Evolutionary conservation across 2,797 vertebrate genomes (phyloP), one percentile per base, ranked within the genome.

Genomic region (Prunella strophiata): DNA sequence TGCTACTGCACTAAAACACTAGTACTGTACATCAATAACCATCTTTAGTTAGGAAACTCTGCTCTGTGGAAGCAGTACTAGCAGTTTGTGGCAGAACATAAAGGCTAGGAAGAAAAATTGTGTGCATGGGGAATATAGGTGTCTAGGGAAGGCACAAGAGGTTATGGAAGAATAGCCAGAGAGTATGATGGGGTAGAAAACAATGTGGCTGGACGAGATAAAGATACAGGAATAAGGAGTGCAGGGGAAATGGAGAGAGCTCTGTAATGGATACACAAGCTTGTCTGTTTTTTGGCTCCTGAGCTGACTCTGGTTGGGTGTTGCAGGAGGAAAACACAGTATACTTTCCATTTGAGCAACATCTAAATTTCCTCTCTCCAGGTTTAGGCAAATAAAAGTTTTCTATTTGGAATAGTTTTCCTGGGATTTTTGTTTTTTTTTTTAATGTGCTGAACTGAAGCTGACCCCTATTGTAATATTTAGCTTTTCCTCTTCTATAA

Each of bases 11-110:
- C 97, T 98, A 98, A 98, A 98, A 98, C 97, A 95, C 96, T 85
- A 96, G 97, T 95, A 93, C 96, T 96, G 97, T 97, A 98, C 98
- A 98, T 98, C 98, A 98, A 98, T 98, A 98, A 98, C 98, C 97
- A 97, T 97, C 98, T 98, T 98, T 98, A 98, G 98, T 98, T 98
- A 98, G 98, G 97, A 97, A 98, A 97, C 96, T 95, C 96, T 87
- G 87, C 97, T 95, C 97, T 98, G 97, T 97, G 97, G 97, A 97
- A 97, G 91, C 96, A 94, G 89, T 91, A 26, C 93, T 89, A 97
- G 98, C 96, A 96, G 97, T 98, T 98, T 97, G 97, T 97, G 96
- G 97, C 94, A 96, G 96, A 97, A 97, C 98, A 97, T 98, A 98
- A 98, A 98, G 97, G 88, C 97, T 71, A 32, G 97, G 92, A 96